Evolutionary conservation across 2,888 invertebrate genomes (phyloP), one percentile per base, ranked within the genome.

Genomic region (Ceramica pisi): DNA sequence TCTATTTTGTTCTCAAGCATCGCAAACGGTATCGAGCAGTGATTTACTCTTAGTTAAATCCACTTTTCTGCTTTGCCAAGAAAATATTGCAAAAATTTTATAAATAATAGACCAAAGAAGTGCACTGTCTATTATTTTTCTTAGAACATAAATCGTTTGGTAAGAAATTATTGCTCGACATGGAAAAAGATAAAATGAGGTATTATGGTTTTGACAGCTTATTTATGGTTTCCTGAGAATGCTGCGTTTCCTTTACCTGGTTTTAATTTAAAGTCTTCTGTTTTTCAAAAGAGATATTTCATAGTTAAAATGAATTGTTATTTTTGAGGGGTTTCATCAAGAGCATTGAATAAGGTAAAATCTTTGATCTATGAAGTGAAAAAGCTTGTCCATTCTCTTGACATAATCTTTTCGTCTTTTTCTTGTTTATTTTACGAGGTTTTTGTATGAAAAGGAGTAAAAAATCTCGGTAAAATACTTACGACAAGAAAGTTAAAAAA

Each of bases 191-290:
- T 77, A 75, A 80, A 75, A 62, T 63, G 63, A 67, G 67, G 67
- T 67, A 75, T 80, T 64, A 76, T 73, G 57, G 41, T 73, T 76
- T 73, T 66, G 76, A 76, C 80, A 76, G 75, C 26, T 26, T 80
- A 62, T 75, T 75, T 75, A 79, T 75, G 48, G 79, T 72, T 79
- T 79, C 53, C 23, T 60, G 19, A 31, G 75, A 78, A 63, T 44
- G 7, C 64, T 61, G 41, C 19, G 26, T 71, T 78, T 75, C 26
- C 53, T 64, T 60, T 75, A 63, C 79, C 53, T 63, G 63, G 16
- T 64, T 78, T 75, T 44, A 62, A 72, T 72, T 71, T 60, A 44
- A 78, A 78, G n/a, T 53, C 1, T 26, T 51, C 26, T 63, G 7
- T 50, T 1, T 59, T 46, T 59, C 19, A 19, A 38, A 46, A 41